Conservation (phyloP, 2,113 vertebrate genomes). For the Zosterops pallidus region DNA sequence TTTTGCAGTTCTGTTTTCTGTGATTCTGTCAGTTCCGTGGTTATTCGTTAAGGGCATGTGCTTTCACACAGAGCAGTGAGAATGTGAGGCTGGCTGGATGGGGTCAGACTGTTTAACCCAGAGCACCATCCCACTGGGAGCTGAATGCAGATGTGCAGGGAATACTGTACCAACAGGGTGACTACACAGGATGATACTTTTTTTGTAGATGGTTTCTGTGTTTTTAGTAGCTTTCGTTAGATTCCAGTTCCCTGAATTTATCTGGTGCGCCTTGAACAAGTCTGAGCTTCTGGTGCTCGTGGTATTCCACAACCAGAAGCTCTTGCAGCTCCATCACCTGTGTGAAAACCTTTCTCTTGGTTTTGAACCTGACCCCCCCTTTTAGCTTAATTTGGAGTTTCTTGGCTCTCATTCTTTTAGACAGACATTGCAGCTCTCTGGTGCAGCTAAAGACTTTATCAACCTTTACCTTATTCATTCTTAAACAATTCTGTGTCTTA, state of each 20-base stretch:
- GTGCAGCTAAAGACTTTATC: neutral
- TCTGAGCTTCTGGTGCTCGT: neutral
- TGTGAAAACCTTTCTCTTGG: neutral
- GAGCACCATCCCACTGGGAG: neutral
- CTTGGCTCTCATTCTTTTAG: neutral
- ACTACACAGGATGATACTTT: neutral
- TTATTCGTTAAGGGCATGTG: neutral
- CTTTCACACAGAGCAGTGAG: neutral
- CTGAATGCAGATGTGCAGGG: neutral
- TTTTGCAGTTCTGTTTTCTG: slow-evolving; percentile 1
- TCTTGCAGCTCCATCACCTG: neutral
- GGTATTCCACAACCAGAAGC: neutral
- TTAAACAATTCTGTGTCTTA: neutral
- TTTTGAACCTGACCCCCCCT: neutral
- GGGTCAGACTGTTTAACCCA: slow-evolving; percentile 26
- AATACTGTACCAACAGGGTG: neutral
- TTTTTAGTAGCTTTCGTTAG: neutral
- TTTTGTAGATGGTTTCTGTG: neutral
- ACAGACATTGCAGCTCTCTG: neutral
- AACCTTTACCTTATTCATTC: neutral
- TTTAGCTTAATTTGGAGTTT: neutral
- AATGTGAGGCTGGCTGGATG: neutral
- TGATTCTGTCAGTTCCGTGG: neutral
- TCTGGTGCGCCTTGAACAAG: neutral
- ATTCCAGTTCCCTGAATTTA: neutral